Evolutionary conservation across 1,140 invertebrate genomes (phyloP), one percentile per base, ranked within the genome.

Genomic region (Drosophila virilis): DNA sequence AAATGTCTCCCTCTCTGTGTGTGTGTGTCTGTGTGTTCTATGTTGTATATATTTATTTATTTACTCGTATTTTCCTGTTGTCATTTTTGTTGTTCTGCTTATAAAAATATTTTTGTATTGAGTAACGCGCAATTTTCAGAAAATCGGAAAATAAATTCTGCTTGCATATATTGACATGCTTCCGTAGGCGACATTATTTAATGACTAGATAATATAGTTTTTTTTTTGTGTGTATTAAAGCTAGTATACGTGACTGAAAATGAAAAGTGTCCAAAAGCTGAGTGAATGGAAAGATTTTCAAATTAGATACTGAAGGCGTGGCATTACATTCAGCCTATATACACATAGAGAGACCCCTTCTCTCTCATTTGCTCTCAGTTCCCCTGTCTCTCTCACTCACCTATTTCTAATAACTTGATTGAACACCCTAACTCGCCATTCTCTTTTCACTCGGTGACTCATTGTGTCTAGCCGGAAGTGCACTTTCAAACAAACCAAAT

Each of bases 101-200:
- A 22, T 62, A 66, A 65, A 73, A 78, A 88, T 79, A 66, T 78
- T 72, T 68, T 59, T 15, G 37, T 70, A 76, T 79, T 86, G 78
- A 86, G 78, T 73, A 86, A 86, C 45, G 9, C 57, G 50, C 58
- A 64, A 22, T 42, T 37, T 64, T 55, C 40, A 54, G 40, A 60
- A 62, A 70, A 60, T 59, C 48, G 42, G 7, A 54, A 59, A 55
- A 55, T 42, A 64, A 42, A 65, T 61, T 74, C 35, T 32, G 28
- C 28, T 8, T 46, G 67, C 48, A n/a, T 33, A 51, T 33, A 51
- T 33, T 33, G 50, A 52, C 50, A 13, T 51, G 33, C 12, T 13
- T 33, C 50, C 12, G 7, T 7, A n/a, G 43, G 43, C 42, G 45
- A 61, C 13, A 61, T 8, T 35, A 51, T 28, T 48, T 17, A 50